phyloP scores from a whole-genome alignment of 2,113 vertebrate genomes.

The Stercorarius parasiticus region DNA sequence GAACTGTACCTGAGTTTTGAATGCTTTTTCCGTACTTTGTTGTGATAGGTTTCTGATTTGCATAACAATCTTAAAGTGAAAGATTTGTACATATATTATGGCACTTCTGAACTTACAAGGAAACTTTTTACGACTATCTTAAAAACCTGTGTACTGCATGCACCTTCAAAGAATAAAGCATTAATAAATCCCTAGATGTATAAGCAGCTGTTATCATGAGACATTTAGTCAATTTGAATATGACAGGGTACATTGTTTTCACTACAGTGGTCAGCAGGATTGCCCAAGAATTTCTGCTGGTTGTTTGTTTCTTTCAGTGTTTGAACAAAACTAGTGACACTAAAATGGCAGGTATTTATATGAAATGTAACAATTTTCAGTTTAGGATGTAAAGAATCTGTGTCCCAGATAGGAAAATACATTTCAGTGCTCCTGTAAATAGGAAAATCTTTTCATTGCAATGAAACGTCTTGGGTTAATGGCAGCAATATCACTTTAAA shows the following conservation, averaged over 20 bases:
- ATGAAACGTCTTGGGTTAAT: not conserved
- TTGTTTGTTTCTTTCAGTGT: not conserved
- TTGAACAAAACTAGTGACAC: not conserved
- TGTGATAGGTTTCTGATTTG: not conserved
- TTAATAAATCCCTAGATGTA: not conserved
- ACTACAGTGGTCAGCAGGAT: not conserved
- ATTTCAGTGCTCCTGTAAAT: not conserved
- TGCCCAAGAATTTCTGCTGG: not conserved
- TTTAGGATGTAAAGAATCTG: not conserved
- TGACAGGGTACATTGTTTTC: not conserved
- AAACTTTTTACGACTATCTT: not conserved
- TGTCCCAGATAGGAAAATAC: not conserved
- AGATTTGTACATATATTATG: not conserved
- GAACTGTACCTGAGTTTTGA: not conserved
- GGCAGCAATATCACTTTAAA: not conserved
- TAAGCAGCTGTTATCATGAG: not conserved
- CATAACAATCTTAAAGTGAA: not conserved
- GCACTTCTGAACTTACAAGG: not conserved
- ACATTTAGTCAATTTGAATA: not conserved
- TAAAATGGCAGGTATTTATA: not conserved
- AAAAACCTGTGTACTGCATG: accelerated
- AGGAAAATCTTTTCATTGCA: not conserved
- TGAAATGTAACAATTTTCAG: not conserved
- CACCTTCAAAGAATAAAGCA: not conserved
- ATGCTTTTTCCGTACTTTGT: not conserved